Percentiles rank a stretch among this genome's conserved stretches.
Evolutionary conservation across 2,113 vertebrate genomes (phyloP).

Genomic region (Casuarius casuarius): DNA sequence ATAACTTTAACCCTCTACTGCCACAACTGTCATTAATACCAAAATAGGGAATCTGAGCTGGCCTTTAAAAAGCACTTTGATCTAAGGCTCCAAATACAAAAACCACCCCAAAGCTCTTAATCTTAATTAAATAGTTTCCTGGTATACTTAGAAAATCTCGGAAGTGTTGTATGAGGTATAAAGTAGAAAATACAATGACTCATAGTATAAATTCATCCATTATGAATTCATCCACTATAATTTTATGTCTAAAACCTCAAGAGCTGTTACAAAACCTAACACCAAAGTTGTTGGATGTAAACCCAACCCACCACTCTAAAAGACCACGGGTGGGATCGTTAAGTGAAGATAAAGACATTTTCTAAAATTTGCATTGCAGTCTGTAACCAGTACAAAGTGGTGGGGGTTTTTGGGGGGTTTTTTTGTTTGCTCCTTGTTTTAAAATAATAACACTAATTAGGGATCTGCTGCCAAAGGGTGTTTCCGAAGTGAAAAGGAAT

Average conservation of each 20-base stretch:
- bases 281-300: neutral
- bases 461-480: neutral
- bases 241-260: neutral
- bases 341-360: neutral
- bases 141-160: neutral
- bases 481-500: neutral
- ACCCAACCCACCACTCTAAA: fast-evolving
- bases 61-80: neutral
- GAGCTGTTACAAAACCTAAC: too few species aligned
- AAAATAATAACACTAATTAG: neutral
- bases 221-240: too few species aligned
- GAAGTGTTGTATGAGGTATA: neutral
- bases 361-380: neutral
- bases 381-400: neutral
- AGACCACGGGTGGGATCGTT: neutral
- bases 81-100: too few species aligned
- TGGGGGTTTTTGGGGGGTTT: too few species aligned
- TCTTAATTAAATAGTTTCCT: neutral
- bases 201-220: too few species aligned
- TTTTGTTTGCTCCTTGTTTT: neutral
- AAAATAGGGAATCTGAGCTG: neutral
- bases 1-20: too few species aligned
- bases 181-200: neutral
- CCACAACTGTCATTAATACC: too few species aligned
- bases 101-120: neutral